Percentiles rank a stretch among this genome's conserved stretches.
phyloP scores from a whole-genome alignment of 2,888 invertebrate species.

The Marasmarcha lunaedactyla region DNA sequence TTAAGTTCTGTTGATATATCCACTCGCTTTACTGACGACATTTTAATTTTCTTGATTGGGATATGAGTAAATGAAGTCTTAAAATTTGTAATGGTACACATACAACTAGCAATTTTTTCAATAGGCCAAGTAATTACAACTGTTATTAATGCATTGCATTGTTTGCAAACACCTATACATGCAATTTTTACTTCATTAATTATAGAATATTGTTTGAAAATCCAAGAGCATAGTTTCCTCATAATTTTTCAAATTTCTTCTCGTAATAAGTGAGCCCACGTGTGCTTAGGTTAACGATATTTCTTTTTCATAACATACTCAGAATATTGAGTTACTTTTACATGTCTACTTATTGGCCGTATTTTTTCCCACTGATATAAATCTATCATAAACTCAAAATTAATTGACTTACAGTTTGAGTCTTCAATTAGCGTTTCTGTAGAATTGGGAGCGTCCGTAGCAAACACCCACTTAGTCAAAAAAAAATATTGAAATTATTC shows the following conservation, averaged over 20 bases:
- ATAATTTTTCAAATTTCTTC: not conserved
- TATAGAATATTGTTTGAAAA: not conserved
- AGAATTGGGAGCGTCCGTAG: not conserved
- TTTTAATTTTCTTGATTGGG: slow-evolving; percentile 9
- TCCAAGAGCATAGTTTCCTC: not conserved
- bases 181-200: slow-evolving; percentile 1
- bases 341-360: not conserved
- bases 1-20: slow-evolving; percentile 9
- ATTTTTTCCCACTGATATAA: not conserved
- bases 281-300: not conserved
- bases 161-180: slow-evolving; percentile 10
- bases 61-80: slow-evolving; percentile 7
- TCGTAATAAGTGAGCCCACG: not conserved
- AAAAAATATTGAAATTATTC: not conserved
- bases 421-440: not conserved
- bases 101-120: slow-evolving; percentile 10
- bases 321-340: not conserved
- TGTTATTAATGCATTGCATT: slow-evolving; percentile 10
- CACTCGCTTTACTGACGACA: slow-evolving; percentile 9
- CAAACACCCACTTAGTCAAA: not conserved
- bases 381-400: not conserved
- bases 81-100: slow-evolving; percentile 6
- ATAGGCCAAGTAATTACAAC: slow-evolving; percentile 9
- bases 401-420: not conserved
- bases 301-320: not conserved